phyloP scores from a whole-genome alignment of 2,113 vertebrate genomes.

The Narcine bancroftii region DNA sequence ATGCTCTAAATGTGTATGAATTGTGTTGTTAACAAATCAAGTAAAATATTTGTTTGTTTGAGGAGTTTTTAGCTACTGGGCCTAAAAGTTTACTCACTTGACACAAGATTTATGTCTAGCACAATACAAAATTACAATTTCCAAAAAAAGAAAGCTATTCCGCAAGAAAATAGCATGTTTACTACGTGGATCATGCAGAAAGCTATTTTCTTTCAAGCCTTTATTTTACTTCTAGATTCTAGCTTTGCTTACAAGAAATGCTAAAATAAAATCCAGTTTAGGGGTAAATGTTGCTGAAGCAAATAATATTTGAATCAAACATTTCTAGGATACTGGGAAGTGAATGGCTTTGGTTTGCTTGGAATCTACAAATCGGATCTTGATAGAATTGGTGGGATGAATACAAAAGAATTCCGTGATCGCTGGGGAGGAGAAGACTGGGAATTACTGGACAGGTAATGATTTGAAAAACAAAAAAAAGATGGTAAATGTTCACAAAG shows the following conservation, averaged over 20 bases:
- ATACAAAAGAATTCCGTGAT: conserved; percentile 78
- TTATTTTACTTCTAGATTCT: too few species aligned
- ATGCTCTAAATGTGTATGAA: neutral
- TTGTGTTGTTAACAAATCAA: neutral
- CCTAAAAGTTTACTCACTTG: too few species aligned
- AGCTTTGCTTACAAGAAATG: neutral
- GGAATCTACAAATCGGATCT: conserved; percentile 96
- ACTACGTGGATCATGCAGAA: too few species aligned
- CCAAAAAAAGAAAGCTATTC: too few species aligned
- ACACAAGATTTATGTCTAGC: too few species aligned
- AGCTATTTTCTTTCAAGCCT: too few species aligned
- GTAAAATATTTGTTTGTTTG: neutral
- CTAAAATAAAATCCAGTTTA: neutral
- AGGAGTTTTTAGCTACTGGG: neutral
- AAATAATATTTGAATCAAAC: conserved; percentile 17
- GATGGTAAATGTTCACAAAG: neutral
- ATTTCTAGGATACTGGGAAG: conserved; percentile 83
- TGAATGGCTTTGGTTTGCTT: conserved; percentile 88
- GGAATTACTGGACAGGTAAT: conserved; percentile 89
- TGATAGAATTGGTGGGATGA: conserved; percentile 83
- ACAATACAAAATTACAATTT: too few species aligned
- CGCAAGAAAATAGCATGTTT: too few species aligned
- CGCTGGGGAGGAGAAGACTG: conserved; percentile 97
- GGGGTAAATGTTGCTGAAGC: neutral
- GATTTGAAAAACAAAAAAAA: neutral